Evolutionary conservation across 1,140 invertebrate genomes (phyloP), one percentile per base, ranked within the genome.

Genomic region (Agraylea sexmaculata): DNA sequence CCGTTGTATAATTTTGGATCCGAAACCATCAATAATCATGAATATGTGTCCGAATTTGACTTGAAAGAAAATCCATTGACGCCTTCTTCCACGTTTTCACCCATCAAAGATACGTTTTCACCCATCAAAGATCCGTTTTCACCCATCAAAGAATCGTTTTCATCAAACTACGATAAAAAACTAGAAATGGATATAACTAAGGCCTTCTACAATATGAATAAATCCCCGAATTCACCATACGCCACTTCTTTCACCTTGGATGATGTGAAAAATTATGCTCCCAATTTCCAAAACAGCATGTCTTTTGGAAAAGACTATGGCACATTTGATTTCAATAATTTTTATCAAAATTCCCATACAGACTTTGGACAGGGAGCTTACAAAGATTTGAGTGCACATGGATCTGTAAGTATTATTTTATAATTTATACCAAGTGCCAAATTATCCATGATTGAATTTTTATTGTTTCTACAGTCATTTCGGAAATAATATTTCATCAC

Each of bases 11-110:
- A 23, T 18, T 32, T 12, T 25, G 44, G 44, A 13, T 31, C 37
- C 17, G 19, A 22, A 4, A 17, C 43, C 2, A 16, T 37, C 3
- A 45, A 45, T 22, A 46, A 41, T 28, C 25, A 12, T 2, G 44
- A 41, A 15, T 46, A 37, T 15, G 34, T 46, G 3, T 46, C 44
- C 1, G 44, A 42, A 32, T 46, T 46, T 30, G 44, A 46, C 31
- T 2, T 21, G 6, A 42, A 42, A 38, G 44, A 40, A 11, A 46
- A 46, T 41, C 44, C 44, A n/a, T n/a, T n/a, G 1, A 32, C 42
- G 6, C 5, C 39, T 27, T 27, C 33, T 27, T 11, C 34, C 3
- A 6, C 11, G 25, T 32, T 29, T 15, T 20, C 2, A 19, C 6
- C n/a, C 16, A 39, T 5, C 8, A 8, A 7, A 18, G 6, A 10